Base-by-base conservation (phyloP, 2,888 invertebrate genomes). In the Malacosoma neustria region DNA sequence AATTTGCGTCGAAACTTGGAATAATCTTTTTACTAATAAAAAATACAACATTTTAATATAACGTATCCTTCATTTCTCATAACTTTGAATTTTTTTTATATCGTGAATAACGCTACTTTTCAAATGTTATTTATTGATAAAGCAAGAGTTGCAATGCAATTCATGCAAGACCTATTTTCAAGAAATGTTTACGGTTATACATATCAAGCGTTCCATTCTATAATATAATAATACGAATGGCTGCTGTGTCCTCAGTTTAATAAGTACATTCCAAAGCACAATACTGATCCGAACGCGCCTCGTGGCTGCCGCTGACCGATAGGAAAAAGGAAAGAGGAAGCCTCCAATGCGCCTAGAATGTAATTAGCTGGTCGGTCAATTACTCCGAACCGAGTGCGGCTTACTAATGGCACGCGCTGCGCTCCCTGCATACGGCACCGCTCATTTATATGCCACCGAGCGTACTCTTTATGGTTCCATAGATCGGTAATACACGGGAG, bases 251-350 rank as follows among this genome's bases (percentile, higher is more conserved):
- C 47, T 38, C 45, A 43, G 43, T 42, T 41, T 30, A 47, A 41
- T 43, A 37, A 39, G 34, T 41, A 22, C 22, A 22, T 22, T 22
- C 22, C 22, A 4, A 5, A 22, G 22, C 39, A 46, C 37, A 45
- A 56, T 58, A 54, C 61, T 54, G 52, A 57, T 53, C 58, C 57
- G 56, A 48, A 49, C 51, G 53, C 55, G 67, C 60, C 72, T 66
- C 66, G 71, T 67, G 70, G 63, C 57, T 65, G 67, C 60, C 62
- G 70, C 68, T 84, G 82, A 81, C 82, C 82, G 84, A 82, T 85
- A 82, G 84, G 82, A 84, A 85, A 84, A 73, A 82, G 84, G 84
- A 80, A 85, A 84, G 82, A 85, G 84, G 84, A 85, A 85, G 77
- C 77, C 61, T 49, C 62, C 68, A 69, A 84, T 81, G 84, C 76